phyloP scores from a whole-genome alignment of 2,888 invertebrate species.

The Empis livida region DNA sequence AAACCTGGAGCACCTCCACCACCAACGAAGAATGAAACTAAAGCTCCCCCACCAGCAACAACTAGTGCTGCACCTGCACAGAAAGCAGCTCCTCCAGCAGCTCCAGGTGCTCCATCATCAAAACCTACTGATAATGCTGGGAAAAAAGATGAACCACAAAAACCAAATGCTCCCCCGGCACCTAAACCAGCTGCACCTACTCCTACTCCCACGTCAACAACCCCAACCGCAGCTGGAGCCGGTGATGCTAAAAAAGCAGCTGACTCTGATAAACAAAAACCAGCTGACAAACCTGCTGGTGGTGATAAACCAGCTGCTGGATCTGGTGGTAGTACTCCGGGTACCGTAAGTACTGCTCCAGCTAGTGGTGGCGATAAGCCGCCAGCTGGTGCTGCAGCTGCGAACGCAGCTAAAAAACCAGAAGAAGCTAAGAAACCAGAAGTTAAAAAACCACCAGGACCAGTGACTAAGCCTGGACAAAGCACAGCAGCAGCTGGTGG shows the following conservation, averaged over 20 bases:
- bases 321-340: slow-evolving; percentile 9
- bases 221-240: slow-evolving; percentile 36
- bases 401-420: slow-evolving; percentile 5
- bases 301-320: slow-evolving; percentile 17
- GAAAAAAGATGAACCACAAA: slow-evolving; percentile 24
- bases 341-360: not conserved
- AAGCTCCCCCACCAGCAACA: slow-evolving; percentile 2
- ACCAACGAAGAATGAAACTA: slow-evolving; percentile 1
- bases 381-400: slow-evolving; percentile 1
- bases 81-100: slow-evolving; percentile 3
- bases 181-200: slow-evolving; percentile 18
- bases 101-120: slow-evolving; percentile 5
- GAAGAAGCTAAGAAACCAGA: slow-evolving; percentile 20
- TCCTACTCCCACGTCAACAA: slow-evolving; percentile 28
- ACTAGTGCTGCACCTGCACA: slow-evolving; percentile 6
- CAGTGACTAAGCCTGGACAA: slow-evolving; percentile 32
- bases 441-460: slow-evolving; percentile 21
- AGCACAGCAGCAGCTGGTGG: slow-evolving; percentile 34
- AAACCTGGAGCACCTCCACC: slow-evolving; percentile 7
- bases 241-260: slow-evolving; percentile 18
- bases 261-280: slow-evolving; percentile 15
- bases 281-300: slow-evolving; percentile 15
- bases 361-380: slow-evolving; percentile 2
- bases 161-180: slow-evolving; percentile 16
- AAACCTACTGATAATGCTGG: slow-evolving; percentile 14